Conservation (phyloP, 2,113 vertebrate genomes). For the Nanorana parkeri region DNA sequence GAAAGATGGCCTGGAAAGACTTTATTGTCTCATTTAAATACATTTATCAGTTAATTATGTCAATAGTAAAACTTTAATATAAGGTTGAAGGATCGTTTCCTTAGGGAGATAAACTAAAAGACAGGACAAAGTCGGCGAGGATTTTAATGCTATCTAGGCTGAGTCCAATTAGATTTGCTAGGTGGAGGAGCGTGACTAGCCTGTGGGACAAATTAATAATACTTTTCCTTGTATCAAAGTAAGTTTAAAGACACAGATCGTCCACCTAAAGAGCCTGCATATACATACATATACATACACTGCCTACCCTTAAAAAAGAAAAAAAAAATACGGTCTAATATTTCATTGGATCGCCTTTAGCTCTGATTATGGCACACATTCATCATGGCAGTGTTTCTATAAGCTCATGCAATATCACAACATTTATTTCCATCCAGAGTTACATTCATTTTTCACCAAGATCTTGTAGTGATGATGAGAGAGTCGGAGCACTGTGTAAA, state of each 20-base stretch:
- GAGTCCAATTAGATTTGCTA: constrained; percentile 39
- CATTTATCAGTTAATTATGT: constrained; percentile 58
- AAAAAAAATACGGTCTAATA: too few species aligned
- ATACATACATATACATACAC: too few species aligned
- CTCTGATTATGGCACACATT: too few species aligned
- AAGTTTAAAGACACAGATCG: not conserved
- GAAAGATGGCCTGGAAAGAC: constrained; percentile 33
- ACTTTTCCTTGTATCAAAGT: constrained; percentile 6
- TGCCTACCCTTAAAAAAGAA: too few species aligned
- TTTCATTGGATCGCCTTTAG: too few species aligned
- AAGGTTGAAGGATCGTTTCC: constrained; percentile 46
- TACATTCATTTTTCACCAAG: too few species aligned
- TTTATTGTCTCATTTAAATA: constrained; percentile 56
- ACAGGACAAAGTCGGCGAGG: constrained; percentile 45
- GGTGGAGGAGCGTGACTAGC: constrained; percentile 36
- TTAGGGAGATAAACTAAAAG: constrained; percentile 53
- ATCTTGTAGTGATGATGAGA: too few species aligned
- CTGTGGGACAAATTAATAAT: constrained; percentile 14
- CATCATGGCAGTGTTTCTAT: too few species aligned
- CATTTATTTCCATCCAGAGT: too few species aligned
- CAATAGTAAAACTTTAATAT: constrained; percentile 55
- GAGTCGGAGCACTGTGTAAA: too few species aligned
- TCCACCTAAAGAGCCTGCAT: too few species aligned
- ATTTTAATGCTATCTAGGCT: constrained; percentile 50
- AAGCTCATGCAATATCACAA: too few species aligned